These are phyloP conservation scores for Micropoecilia bifurca DNA, from an alignment of 2,797 vertebrate species.

Conservation along the genomic window DNA sequence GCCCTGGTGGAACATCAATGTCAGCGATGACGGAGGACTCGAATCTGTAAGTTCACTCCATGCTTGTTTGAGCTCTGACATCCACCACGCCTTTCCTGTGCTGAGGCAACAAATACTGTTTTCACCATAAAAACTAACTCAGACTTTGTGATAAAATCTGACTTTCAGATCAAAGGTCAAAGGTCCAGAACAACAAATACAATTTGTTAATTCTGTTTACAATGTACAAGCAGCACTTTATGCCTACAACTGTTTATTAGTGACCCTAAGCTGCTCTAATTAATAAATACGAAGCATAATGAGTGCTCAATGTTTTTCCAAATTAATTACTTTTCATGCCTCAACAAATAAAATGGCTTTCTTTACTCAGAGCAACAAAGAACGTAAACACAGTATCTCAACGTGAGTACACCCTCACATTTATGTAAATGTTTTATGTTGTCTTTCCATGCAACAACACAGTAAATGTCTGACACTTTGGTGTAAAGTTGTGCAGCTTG, in stretches of 20 bases:
- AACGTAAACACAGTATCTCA: neutral
- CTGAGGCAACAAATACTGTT: slow-evolving; percentile 21
- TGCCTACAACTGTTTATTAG: neutral
- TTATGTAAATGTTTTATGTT: neutral
- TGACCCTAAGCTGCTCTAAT: neutral
- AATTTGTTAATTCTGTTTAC: slow-evolving; percentile 4
- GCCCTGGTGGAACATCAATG: slow-evolving; percentile 45
- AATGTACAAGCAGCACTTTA: neutral
- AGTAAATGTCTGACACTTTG: neutral
- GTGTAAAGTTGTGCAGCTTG: neutral
- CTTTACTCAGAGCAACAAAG: neutral
- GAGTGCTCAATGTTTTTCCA: neutral
- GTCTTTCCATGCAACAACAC: neutral
- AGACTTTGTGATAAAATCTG: neutral
- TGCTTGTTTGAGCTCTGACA: slow-evolving; percentile 51
- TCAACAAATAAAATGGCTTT: neutral
- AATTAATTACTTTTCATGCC: slow-evolving; percentile 6
- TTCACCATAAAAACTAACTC: slow-evolving; percentile 18
- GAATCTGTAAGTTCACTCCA: slow-evolving; percentile 43
- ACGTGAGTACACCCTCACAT: neutral
- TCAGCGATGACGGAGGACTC: neutral
- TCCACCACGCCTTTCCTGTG: slow-evolving; percentile 20
- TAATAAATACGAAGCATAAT: neutral
- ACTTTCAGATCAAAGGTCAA: neutral
- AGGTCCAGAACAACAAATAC: neutral